Conservation (phyloP, 2,888 invertebrate genomes). For the Mimumesa dahlbomi region DNA sequence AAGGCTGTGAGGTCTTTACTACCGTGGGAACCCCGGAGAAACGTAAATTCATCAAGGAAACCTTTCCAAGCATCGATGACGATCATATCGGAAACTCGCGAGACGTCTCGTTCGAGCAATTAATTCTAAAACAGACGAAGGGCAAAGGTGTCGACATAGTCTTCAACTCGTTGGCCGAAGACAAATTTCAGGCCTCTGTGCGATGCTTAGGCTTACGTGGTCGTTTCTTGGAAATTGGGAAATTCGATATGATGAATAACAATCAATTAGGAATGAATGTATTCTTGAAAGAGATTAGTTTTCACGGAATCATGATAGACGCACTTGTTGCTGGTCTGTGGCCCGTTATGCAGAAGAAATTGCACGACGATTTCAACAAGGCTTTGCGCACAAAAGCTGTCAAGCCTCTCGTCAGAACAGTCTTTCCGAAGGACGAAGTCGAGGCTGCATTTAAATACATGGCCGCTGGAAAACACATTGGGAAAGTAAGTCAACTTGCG, state of each 20-base stretch:
- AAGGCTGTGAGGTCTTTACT: constrained; percentile 83
- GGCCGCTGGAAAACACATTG: constrained; percentile 89
- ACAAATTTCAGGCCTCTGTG: constrained; percentile 89
- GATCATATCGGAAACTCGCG: constrained; percentile 92
- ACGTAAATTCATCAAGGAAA: constrained; percentile 81
- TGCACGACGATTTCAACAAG: fast-evolving
- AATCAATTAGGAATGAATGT: constrained; percentile 84
- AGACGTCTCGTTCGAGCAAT: constrained; percentile 92
- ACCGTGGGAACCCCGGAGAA: constrained; percentile 84
- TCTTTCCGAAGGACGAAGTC: constrained; percentile 85
- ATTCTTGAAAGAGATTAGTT: constrained; percentile 87
- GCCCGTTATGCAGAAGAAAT: constrained; percentile 80
- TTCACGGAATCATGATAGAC: constrained; percentile 91
- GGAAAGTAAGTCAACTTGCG: constrained; percentile 85
- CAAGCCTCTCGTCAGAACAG: constrained; percentile 85
- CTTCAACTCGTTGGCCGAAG: constrained; percentile 95
- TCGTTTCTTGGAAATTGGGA: constrained; percentile 92
- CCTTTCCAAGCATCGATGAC: constrained; percentile 83
- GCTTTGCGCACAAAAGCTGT: constrained; percentile 82
- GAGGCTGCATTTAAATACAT: constrained; percentile 87
- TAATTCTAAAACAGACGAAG: constrained; percentile 89
- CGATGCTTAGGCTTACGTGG: constrained; percentile 84
- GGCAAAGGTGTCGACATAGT: constrained; percentile 95
- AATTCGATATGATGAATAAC: constrained; percentile 89
- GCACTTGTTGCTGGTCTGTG: too few relatives aligned